Evolutionary conservation across 2,113 vertebrate genomes (phyloP), one percentile per base, ranked within the genome.

Genomic region (Alethe castanea): DNA sequence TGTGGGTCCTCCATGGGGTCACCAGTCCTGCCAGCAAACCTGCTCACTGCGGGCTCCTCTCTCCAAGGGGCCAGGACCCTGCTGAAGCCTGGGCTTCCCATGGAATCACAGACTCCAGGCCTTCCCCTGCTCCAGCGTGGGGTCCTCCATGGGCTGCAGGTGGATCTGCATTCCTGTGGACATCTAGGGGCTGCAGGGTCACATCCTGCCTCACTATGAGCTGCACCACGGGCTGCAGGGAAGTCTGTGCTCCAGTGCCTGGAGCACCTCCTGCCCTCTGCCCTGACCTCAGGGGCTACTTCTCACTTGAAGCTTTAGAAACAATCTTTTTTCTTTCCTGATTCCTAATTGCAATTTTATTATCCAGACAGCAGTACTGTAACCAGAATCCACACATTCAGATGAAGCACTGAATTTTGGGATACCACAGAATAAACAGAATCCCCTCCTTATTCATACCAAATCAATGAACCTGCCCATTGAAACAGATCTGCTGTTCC

Each of bases 1-100:
- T 1, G 35, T 48, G 22, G 18, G 8, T 65, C 26, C 14, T 31
- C 52, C 44, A 19, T 12, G 19, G 59, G 40, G 42, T 19, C 44
- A 73, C 11, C 22, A 50, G 35, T 54, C 29, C 56, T 16, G 8
- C 13, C 73, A 70, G 12, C 24, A 54, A 40, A 47, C 2, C 56
- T 62, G 29, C 48, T 53, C 38, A 54, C 5, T 4, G 8, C 1
- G 28, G n/a, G 23, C 23, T 47, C 35, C 0, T 0, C 5, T 29
- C 28, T 9, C n/a, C 56, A 28, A 1, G 5, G n/a, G n/a, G 35
- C 9, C 25, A 65, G 25, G 14, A 57, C 5, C 6, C 31, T 80
- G 50, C 17, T 56, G 9, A 14, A 57, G 31, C 36, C 13, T 1
- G 0, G 16, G 56, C 40, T 87, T 62, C 40, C 56, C 36, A 72